A percentile compares a stretch with the other conserved stretches of the same genome.
phyloP scores from a whole-genome alignment of 2,113 vertebrate genomes.

The Chiloscyllium plagiosum region DNA sequence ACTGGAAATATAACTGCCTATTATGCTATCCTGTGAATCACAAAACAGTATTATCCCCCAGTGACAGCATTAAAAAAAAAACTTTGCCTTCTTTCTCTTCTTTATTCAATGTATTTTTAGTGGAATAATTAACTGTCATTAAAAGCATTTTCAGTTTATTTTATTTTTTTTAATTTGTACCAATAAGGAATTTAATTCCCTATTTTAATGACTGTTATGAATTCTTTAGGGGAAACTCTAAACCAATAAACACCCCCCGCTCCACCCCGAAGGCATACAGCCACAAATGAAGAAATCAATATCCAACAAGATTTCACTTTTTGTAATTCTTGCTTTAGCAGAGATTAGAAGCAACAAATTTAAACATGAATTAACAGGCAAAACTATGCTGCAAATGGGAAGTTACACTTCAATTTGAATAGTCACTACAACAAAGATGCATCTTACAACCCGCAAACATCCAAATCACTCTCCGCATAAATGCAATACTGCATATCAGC shows the following conservation, averaged over 20 bases:
- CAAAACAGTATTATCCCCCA: neutral
- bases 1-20: neutral
- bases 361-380: neutral
- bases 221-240: neutral
- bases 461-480: too few relatives aligned
- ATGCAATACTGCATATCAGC: too few relatives aligned
- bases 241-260: neutral
- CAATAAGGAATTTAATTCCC: neutral
- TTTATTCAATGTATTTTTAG: neutral
- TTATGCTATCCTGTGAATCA: neutral
- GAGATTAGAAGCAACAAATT: neutral
- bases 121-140: neutral
- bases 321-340: neutral
- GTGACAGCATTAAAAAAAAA: neutral
- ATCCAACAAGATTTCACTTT: neutral
- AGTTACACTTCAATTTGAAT: neutral
- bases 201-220: neutral
- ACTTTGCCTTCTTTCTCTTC: neutral
- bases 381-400: neutral
- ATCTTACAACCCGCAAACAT: neutral
- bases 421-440: neutral
- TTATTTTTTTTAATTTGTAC: neutral
- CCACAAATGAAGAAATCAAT: neutral
- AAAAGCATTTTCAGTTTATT: neutral
- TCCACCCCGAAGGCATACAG: too few relatives aligned